Base-by-base conservation (phyloP, 1,140 invertebrate species). In the Caenorhabditis briggsae region DNA sequence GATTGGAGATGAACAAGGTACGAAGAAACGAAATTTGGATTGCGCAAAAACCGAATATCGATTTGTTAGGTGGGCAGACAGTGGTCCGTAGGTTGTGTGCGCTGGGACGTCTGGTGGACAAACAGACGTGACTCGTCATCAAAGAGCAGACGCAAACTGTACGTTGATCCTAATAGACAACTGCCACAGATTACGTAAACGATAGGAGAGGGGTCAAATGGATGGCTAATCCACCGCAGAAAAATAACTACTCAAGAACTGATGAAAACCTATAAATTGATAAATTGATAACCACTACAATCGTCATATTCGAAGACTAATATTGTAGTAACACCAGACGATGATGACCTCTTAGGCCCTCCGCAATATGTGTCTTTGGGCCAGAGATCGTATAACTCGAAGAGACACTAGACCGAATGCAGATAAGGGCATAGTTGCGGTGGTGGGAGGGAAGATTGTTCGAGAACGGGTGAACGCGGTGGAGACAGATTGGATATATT, bases 391-490 rank as follows among this genome's bases (percentile, higher is more conserved):
- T 78, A 78, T 78, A 78, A 78, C 70, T 78, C 46, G 43, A 53
- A 41, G 43, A 78, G 70, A 78, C 11, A 53, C 46, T n/a, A 53
- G 70, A 50, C 70, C 70, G 53, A 78, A 48, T 78, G 53, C 70
- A 78, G 70, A 78, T 78, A 78, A 78, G 70, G n/a, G 46, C 50
- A 53, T 78, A 78, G 70, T 78, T 78, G 70, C 70, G 70, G 70
- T 70, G 65, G 18, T 46, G 23, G 23, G 11, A 16, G 33, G 7
- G 61, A 12, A 65, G 20, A 65, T 11, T 33, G 61, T 65, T 65
- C 33, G 25, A 41, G 33, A 65, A 53, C 33, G 50, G 50, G 50
- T 53, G 50, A n/a, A 58, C 56, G 56, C 9, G 56, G 56, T 14
- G n/a, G n/a, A 8, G 56, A 23, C 33, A 33, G 20, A 23, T 25